Evolutionary conservation across 2,888 invertebrate genomes (phyloP).

Genomic region (Zygothrica quintamaculata): DNA sequence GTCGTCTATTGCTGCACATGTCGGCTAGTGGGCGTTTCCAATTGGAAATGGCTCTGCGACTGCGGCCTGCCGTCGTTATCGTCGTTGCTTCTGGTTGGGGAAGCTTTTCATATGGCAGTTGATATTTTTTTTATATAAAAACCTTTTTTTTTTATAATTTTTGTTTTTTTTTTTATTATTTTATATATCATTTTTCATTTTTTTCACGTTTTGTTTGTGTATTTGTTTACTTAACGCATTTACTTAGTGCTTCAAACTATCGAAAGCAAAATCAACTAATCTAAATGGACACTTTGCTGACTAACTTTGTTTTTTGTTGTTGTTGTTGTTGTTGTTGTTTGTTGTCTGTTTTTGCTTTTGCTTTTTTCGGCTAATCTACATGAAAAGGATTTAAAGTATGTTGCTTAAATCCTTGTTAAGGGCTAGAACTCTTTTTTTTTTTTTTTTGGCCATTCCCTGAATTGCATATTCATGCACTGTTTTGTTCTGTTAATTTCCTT

Average conservation of each 20-base stretch:
- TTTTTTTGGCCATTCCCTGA: conserved; percentile 14
- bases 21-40: conserved; percentile 71
- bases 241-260: conserved; percentile 72
- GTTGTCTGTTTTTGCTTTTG: not conserved
- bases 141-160: conserved; percentile 2
- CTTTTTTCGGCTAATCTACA: conserved; percentile 48
- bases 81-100: conserved; percentile 66
- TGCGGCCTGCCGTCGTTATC: conserved; percentile 27
- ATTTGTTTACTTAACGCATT: conserved; percentile 64
- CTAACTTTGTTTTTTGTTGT: conserved; percentile 46
- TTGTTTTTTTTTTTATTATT: conserved; percentile 25
- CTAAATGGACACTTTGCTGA: conserved; percentile 73
- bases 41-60: conserved; percentile 65
- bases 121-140: conserved; percentile 13
- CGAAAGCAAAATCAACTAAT: conserved; percentile 79
- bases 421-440: conserved; percentile 8
- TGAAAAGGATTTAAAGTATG: conserved; percentile 33
- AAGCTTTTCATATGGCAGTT: conserved; percentile 23
- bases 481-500: conserved; percentile 74
- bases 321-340: conserved; percentile 23
- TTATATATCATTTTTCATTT: not conserved
- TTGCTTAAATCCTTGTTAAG: conserved; percentile 18
- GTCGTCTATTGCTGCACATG: conserved; percentile 34
- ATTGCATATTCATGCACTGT: conserved; percentile 46
- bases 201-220: not conserved